These are phyloP conservation scores for Astropecten irregularis DNA, from an alignment of 53 echinoderm and acorn worm species.

Conservation along the genomic window DNA sequence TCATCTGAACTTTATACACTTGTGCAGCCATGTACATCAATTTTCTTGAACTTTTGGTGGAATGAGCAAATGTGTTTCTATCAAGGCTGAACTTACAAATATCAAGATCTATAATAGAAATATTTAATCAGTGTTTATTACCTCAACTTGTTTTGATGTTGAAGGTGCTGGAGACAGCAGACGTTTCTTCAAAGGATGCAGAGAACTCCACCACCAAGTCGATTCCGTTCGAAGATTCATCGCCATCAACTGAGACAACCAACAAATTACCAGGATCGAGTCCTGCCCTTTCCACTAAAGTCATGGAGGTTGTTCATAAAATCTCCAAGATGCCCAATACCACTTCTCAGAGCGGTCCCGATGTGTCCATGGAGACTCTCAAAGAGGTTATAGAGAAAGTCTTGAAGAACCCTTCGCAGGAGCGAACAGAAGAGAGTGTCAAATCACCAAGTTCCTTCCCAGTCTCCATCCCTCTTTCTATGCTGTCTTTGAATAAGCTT, in stretches of 20 bases:
- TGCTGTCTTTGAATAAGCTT: slow-evolving; percentile 7
- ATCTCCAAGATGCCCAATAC: slow-evolving; percentile 1
- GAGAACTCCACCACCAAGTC: background rate
- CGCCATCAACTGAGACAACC: slow-evolving; percentile 1
- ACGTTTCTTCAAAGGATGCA: background rate
- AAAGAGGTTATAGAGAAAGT: slow-evolving; percentile 31
- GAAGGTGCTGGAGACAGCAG: too few species aligned
- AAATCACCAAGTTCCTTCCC: background rate
- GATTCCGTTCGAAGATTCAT: background rate
- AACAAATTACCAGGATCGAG: background rate
- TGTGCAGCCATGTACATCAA: too few species aligned
- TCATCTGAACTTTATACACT: too few species aligned
- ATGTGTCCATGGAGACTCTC: slow-evolving; percentile 27
- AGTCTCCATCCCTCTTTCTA: slow-evolving; percentile 23
- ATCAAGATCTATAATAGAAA: too few species aligned
- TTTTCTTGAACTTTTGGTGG: too few species aligned
- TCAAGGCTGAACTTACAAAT: too few species aligned
- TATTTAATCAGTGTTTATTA: too few species aligned
- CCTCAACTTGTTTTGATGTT: too few species aligned
- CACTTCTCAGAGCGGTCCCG: background rate
- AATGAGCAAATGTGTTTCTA: too few species aligned
- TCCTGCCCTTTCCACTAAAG: slow-evolving; percentile 21
- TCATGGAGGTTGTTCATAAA: slow-evolving; percentile 13
- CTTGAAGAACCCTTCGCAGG: slow-evolving; percentile 3
- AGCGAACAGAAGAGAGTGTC: background rate